Evolutionary conservation across 2,888 invertebrate species (phyloP).

Genomic region (Dasypogon diadema): DNA sequence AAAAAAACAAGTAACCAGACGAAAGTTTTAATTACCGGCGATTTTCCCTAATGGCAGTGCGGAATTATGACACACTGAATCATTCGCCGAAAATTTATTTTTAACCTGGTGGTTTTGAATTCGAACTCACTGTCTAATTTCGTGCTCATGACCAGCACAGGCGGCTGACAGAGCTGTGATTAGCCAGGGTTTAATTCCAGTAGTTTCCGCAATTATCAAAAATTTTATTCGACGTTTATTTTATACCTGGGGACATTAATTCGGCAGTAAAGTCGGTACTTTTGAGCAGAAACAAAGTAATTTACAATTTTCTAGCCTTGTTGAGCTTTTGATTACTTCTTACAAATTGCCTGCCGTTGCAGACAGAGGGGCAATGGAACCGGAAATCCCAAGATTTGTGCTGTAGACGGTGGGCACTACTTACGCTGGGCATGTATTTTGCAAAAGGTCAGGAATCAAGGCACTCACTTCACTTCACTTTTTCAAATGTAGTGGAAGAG

Average conservation of each 20-base stretch:
- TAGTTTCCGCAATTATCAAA: background rate
- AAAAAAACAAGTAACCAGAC: too few species aligned
- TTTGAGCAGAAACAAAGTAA: background rate
- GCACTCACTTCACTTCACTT: too few species aligned
- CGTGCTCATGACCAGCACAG: background rate
- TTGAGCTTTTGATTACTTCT: too few species aligned
- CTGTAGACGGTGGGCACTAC: too few species aligned
- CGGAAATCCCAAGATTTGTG: too few species aligned
- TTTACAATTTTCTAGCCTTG: background rate
- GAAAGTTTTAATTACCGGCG: constrained; percentile 3
- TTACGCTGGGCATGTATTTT: too few species aligned
- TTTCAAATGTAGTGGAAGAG: too few species aligned
- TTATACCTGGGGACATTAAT: background rate
- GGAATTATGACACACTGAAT: constrained; percentile 27
- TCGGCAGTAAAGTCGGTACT: background rate
- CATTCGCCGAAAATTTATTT: background rate
- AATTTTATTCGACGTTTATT: background rate
- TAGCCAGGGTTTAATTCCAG: background rate
- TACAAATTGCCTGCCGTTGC: too few species aligned
- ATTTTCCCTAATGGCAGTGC: background rate
- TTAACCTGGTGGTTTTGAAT: background rate
- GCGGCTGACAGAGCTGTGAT: background rate
- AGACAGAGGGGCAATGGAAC: too few species aligned
- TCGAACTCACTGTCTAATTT: background rate
- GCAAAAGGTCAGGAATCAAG: too few species aligned